Percentiles rank a stretch among this genome's conserved stretches.
phyloP scores from a whole-genome alignment of 2,113 vertebrate species.

The Dasyprocta punctata region DNA sequence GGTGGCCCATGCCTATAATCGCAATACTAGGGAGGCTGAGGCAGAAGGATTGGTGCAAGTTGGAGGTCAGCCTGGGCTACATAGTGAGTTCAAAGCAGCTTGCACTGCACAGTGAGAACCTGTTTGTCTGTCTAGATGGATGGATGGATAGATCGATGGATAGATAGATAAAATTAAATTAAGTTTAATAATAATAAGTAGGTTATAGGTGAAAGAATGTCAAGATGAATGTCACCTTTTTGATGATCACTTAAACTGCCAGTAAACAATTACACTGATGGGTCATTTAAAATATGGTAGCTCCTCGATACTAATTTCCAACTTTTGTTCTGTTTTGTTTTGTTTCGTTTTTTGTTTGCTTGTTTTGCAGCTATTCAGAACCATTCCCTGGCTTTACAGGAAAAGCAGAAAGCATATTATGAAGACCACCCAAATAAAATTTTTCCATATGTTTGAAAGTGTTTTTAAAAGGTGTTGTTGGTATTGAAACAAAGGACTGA shows the following conservation, averaged over 20 bases:
- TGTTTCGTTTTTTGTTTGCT: background rate
- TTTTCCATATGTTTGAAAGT: background rate
- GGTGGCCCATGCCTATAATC: background rate
- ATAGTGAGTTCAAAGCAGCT: too few species aligned
- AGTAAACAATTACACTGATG: background rate
- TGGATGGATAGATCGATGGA: too few species aligned
- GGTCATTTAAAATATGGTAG: background rate
- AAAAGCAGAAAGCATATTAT: slow-evolving; percentile 23
- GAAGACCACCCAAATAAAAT: background rate
- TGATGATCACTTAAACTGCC: background rate
- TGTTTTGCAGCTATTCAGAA: background rate
- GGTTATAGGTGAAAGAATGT: background rate
- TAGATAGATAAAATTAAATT: background rate
- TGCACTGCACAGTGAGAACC: too few species aligned
- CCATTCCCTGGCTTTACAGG: background rate
- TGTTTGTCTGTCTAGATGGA: too few species aligned
- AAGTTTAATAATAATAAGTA: background rate
- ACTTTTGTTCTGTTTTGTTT: too few species aligned
- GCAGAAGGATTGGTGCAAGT: too few species aligned
- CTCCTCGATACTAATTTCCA: background rate
- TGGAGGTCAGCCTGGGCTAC: too few species aligned
- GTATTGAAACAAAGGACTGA: background rate
- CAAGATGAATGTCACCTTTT: background rate
- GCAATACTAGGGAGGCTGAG: background rate
- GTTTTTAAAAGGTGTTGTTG: background rate